Evolutionary conservation across 2,888 invertebrate genomes (phyloP).

Genomic region (Clivina fossor): DNA sequence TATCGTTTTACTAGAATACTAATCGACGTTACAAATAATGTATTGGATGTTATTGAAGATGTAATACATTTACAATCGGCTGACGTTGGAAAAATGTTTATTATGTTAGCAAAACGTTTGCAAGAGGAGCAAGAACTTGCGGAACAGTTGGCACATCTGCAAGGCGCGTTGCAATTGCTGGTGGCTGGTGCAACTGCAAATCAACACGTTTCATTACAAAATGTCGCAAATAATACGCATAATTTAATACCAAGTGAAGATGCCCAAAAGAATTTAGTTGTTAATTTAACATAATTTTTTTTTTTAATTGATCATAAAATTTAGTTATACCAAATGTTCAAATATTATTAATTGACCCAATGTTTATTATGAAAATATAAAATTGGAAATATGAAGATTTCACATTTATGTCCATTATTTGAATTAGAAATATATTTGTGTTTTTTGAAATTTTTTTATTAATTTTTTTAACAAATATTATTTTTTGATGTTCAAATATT

Average conservation of each 20-base stretch:
- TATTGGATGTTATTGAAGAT: conserved; percentile 75
- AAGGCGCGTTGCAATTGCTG: conserved; percentile 70
- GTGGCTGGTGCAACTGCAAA: conserved; percentile 61
- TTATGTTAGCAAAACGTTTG: conserved; percentile 62
- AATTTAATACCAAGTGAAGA: conserved; percentile 50
- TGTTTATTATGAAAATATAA: no score
- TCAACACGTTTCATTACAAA: conserved; percentile 49
- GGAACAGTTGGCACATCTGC: conserved; percentile 63
- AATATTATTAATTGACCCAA: background rate
- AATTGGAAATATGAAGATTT: no score
- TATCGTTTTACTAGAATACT: conserved; percentile 73
- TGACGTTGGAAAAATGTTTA: conserved; percentile 63
- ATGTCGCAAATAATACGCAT: conserved; percentile 46
- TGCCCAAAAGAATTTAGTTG: conserved; percentile 61
- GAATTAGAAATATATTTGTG: no score
- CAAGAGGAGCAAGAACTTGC: conserved; percentile 70
- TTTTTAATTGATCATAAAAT: conserved; percentile 1
- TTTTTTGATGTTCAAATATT: no score
- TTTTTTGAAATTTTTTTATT: no score
- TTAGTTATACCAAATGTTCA: background rate
- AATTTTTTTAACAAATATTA: no score
- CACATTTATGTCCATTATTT: no score
- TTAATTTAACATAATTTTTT: conserved; percentile 53
- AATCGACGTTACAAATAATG: conserved; percentile 70
- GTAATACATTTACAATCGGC: conserved; percentile 64